Conservation (phyloP, 2,113 vertebrate genomes). For the Oryzias woworae region DNA sequence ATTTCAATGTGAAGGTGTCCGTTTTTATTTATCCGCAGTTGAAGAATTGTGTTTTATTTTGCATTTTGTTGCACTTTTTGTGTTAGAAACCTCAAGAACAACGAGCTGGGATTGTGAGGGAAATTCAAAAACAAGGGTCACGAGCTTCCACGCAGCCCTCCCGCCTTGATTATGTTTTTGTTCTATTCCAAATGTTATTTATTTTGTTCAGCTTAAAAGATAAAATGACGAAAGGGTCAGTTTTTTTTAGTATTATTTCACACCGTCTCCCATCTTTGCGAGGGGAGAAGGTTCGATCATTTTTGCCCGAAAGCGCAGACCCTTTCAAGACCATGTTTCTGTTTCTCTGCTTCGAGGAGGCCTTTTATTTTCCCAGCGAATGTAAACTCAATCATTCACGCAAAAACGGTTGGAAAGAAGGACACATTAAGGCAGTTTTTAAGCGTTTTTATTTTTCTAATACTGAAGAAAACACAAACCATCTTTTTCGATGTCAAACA, state of each 20-base stretch:
- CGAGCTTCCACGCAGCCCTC: constrained; percentile 76
- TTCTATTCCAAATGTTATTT: constrained; percentile 94
- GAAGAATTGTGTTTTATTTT: constrained; percentile 82
- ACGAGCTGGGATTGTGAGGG: constrained; percentile 80
- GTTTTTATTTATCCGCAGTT: constrained; percentile 88
- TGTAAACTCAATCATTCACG: constrained; percentile 81
- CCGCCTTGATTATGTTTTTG: constrained; percentile 84
- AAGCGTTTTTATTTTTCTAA: constrained; percentile 53
- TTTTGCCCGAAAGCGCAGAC: constrained; percentile 36
- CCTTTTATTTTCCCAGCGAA: constrained; percentile 63
- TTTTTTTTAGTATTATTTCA: constrained; percentile 94
- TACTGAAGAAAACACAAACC: constrained; percentile 71
- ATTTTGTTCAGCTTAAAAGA: constrained; percentile 84
- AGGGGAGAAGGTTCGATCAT: constrained; percentile 51
- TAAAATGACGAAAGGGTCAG: constrained; percentile 59
- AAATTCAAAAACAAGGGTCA: constrained; percentile 72
- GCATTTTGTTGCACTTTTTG: constrained; percentile 93
- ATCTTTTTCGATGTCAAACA: constrained; percentile 85
- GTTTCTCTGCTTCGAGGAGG: constrained; percentile 59
- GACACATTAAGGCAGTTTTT: constrained; percentile 71
- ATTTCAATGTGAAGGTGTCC: constrained; percentile 95
- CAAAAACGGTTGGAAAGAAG: constrained; percentile 88
- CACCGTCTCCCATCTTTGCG: constrained; percentile 84
- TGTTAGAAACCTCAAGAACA: constrained; percentile 79
- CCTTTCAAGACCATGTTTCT: constrained; percentile 26